Evolutionary conservation across 2,113 vertebrate species (phyloP).

Genomic region (Acrocephalus arundinaceus): DNA sequence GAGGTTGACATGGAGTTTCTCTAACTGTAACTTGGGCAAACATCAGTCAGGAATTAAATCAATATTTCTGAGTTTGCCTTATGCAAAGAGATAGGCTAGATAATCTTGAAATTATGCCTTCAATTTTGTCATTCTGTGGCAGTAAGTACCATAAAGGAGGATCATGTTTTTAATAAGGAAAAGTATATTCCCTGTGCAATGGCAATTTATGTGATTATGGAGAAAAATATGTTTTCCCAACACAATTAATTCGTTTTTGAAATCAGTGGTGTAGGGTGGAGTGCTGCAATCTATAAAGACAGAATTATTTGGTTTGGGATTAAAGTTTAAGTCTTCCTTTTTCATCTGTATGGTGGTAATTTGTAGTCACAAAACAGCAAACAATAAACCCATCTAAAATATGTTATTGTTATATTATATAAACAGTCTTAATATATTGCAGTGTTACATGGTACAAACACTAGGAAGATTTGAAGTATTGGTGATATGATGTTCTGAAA

Average conservation of each 20-base stretch:
- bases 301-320: not conserved
- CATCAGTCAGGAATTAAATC: not conserved
- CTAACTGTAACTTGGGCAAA: not conserved
- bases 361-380: not conserved
- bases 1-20: not conserved
- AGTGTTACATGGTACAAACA: not conserved
- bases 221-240: not conserved
- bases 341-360: not conserved
- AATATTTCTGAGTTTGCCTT: not conserved
- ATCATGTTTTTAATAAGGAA: not conserved
- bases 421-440: not conserved
- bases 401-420: not conserved
- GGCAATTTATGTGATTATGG: not conserved
- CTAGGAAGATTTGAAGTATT: not conserved
- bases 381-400: not conserved
- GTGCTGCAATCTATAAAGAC: not conserved
- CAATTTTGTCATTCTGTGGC: not conserved
- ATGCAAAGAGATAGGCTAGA: not conserved
- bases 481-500: fast-evolving
- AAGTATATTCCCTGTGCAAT: fast-evolving
- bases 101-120: not conserved
- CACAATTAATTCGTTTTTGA: not conserved
- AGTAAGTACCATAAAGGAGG: not conserved
- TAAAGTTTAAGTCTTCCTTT: not conserved
- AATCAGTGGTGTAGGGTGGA: not conserved